Evolutionary conservation across 2,797 vertebrate species (phyloP), one percentile per base, ranked within the genome.

Genomic region (Aulostomus chinensis): DNA sequence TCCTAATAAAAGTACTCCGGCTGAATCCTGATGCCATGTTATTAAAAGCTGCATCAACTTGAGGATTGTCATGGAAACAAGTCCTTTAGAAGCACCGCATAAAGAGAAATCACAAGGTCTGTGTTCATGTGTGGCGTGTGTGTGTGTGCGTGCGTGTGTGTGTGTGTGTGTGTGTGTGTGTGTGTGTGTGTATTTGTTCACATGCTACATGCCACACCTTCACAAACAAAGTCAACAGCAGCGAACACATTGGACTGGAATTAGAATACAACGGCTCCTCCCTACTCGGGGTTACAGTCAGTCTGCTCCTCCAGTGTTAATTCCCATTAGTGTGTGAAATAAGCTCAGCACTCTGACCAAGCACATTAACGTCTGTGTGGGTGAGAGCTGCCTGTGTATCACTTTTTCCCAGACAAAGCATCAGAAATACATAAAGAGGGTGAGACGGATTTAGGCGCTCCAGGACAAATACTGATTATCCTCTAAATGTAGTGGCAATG

Each of bases 41-140:
- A 43, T 60, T 51, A 53, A 59, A 69, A 70, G 16, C 16, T 48
- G 16, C 34, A 62, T 51, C 57, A 71, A 15, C 34, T 28, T 14
- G 38, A 51, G 56, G 38, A 70, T 73, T 51, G 72, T 77, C 74
- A 80, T 73, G 68, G 73, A 73, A 81, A 80, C 68, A 0, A 33
- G 32, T 53, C 10, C 52, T 52, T 70, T 64, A 1, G 0, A 29
- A 42, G 35, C 6, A 2, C n/a, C 2, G 9, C 18, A 30, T 58
- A 31, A 66, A 45, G 62, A 47, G 13, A n/a, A 56, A 36, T 59
- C 20, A 41, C 57, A 56, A 48, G 56, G 35, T 64, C 36, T 34
- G 2, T 46, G 32, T 70, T 25, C 31, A n/a, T n/a, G n/a, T n/a
- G n/a, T 32, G 56, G 28, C 21, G 14, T 30, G 15, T 30, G 25